Percentiles rank a stretch among this genome's conserved stretches.
These are phyloP conservation scores for Acromyrmex heyeri DNA, from an alignment of 1,140 invertebrate genomes.

Conservation along the genomic window DNA sequence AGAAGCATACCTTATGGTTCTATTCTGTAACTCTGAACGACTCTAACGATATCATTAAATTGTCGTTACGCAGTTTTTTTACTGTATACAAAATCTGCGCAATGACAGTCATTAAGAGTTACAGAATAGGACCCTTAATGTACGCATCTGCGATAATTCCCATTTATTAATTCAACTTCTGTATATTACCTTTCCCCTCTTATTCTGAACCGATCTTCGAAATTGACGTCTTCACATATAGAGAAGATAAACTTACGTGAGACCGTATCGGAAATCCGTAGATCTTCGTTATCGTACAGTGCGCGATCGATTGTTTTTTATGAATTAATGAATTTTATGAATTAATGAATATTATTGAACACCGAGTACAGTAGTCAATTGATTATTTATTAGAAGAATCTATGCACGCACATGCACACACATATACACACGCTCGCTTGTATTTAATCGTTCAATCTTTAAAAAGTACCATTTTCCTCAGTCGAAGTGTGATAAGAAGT, in stretches of 20 bases:
- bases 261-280: not conserved
- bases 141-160: not conserved
- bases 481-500: not conserved
- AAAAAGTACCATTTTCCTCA: not conserved
- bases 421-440: not conserved
- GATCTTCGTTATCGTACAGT: not conserved
- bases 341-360: conserved; percentile 6
- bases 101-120: too few relatives aligned
- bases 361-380: not conserved
- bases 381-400: not conserved
- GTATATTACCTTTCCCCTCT: not conserved
- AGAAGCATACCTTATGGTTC: not conserved
- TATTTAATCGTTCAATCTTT: not conserved
- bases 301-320: not conserved
- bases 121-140: too few relatives aligned
- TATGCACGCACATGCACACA: not conserved
- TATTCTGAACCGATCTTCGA: not conserved
- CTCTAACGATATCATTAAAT: too few relatives aligned
- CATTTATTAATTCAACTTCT: conserved; percentile 5
- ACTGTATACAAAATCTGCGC: too few relatives aligned
- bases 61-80: too few relatives aligned
- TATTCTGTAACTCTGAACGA: too few relatives aligned
- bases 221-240: not conserved
- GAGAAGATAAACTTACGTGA: conserved; percentile 5
- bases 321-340: conserved; percentile 19